Evolutionary conservation across 2,113 vertebrate species (phyloP).

Genomic region (Galeopterus variegatus): DNA sequence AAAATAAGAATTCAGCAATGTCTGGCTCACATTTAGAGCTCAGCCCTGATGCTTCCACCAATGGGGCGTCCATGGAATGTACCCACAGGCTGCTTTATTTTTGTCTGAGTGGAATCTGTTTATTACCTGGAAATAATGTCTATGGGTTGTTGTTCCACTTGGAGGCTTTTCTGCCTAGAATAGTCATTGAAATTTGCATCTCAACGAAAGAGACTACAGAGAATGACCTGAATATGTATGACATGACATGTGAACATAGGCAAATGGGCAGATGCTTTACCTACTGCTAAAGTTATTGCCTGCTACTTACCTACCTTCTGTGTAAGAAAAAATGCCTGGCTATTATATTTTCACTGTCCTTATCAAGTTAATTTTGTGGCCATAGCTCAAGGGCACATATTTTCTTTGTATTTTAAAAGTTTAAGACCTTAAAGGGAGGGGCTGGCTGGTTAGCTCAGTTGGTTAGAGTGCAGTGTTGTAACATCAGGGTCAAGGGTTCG

Average conservation of each 20-base stretch:
- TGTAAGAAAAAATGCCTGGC: neutral
- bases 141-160: constrained; percentile 50
- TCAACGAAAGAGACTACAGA: constrained; percentile 15
- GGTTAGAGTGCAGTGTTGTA: no score
- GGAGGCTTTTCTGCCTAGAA: constrained; percentile 66
- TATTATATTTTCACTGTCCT: neutral
- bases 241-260: neutral
- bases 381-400: constrained; percentile 14
- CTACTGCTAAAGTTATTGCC: neutral
- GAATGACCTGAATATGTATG: neutral
- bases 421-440: constrained; percentile 5
- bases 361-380: constrained; percentile 46
- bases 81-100: constrained; percentile 68
- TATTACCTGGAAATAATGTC: constrained; percentile 74
- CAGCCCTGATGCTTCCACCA: constrained; percentile 53
- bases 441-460: no score
- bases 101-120: constrained; percentile 74
- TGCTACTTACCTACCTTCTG: neutral
- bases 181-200: constrained; percentile 28
- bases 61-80: constrained; percentile 58
- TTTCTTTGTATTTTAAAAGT: constrained; percentile 9
- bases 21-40: constrained; percentile 75
- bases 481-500: no score
- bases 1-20: constrained; percentile 74
- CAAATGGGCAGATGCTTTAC: neutral